A percentile compares a stretch with the other conserved stretches of the same genome.
These are phyloP conservation scores for Corapipo altera DNA, from an alignment of 2,113 vertebrate species.

Conservation along the genomic window DNA sequence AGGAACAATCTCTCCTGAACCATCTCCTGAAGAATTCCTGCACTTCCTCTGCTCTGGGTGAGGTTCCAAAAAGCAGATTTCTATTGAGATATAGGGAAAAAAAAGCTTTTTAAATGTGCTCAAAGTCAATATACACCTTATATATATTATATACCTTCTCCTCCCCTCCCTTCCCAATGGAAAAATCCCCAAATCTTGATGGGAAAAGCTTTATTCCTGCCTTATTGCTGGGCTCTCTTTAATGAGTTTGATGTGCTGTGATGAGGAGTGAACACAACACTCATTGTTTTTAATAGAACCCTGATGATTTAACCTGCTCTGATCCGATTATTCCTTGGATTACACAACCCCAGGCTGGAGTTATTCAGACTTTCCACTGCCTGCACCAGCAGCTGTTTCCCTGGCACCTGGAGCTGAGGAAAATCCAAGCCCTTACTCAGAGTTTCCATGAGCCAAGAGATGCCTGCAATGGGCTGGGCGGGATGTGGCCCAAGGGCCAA, in stretches of 20 bases:
- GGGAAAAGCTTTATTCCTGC: background rate
- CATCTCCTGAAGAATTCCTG: background rate
- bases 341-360: constrained; percentile 41
- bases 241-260: background rate
- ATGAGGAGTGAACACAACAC: background rate
- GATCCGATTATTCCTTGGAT: background rate
- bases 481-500: background rate
- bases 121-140: background rate
- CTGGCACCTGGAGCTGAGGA: constrained; percentile 28
- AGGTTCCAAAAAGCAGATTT: background rate
- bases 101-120: background rate
- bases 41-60: background rate
- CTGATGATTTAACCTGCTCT: background rate
- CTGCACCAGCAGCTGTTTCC: constrained; percentile 45
- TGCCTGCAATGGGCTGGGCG: background rate
- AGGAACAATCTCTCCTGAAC: background rate
- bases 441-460: constrained; percentile 49
- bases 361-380: constrained; percentile 59
- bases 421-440: constrained; percentile 15
- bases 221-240: background rate
- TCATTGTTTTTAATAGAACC: background rate
- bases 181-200: background rate
- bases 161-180: background rate
- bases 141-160: accelerated
- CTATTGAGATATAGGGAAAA: background rate